Evolutionary conservation across 1,140 invertebrate genomes (phyloP).

Genomic region (Platyscapa corneri): DNA sequence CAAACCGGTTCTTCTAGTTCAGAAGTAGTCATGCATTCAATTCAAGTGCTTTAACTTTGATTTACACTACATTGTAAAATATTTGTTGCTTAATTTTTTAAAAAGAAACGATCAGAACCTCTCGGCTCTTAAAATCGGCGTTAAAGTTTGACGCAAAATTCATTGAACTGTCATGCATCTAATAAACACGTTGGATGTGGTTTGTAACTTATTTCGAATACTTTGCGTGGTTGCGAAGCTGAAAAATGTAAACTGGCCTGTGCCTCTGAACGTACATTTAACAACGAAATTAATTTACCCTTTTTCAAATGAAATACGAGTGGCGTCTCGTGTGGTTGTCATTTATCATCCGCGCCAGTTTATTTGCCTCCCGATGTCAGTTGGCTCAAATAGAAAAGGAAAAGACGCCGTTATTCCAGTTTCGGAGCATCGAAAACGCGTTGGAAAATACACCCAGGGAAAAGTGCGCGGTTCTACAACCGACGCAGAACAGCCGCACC

Average conservation of each 20-base stretch:
- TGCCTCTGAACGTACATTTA: neutral
- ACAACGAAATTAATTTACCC: no score
- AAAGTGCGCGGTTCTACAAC: no score
- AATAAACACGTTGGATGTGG: neutral
- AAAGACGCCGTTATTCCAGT: no score
- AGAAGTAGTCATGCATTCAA: neutral
- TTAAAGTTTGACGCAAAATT: neutral
- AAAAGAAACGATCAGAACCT: neutral
- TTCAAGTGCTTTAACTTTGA: neutral
- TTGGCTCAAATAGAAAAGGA: no score
- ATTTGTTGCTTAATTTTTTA: neutral
- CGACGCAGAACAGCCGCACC: no score
- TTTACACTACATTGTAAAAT: neutral
- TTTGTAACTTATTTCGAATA: neutral
- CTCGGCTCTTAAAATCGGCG: neutral
- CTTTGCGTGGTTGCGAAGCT: neutral
- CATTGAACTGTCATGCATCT: neutral
- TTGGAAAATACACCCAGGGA: no score
- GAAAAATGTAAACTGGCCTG: neutral
- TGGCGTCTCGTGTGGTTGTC: no score
- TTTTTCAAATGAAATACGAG: no score
- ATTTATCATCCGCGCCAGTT: no score
- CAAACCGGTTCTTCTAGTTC: neutral
- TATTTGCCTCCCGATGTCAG: no score
- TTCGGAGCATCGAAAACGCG: no score